Percentiles rank a stretch among this genome's conserved stretches.
These are phyloP conservation scores for Lamellibrachia columna DNA, from an alignment of 2,888 invertebrate genomes.

Conservation along the genomic window DNA sequence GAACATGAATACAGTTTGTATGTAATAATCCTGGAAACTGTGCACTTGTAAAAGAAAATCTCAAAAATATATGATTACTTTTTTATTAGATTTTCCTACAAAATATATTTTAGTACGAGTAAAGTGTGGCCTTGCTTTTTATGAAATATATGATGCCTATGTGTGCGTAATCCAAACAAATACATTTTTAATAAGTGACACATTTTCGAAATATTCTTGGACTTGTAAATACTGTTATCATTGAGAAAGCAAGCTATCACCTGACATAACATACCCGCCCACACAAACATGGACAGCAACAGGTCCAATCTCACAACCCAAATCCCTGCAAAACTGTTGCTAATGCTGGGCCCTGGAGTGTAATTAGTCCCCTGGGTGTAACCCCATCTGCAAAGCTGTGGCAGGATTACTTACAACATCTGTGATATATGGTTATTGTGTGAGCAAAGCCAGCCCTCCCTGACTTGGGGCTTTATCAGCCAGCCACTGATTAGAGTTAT, in stretches of 20 bases:
- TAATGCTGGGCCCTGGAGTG: constrained; percentile 12
- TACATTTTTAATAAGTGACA: no score
- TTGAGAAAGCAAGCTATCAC: not conserved
- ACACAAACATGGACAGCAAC: not conserved
- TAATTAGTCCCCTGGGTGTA: constrained; percentile 16
- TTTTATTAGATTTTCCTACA: no score
- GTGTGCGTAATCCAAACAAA: no score
- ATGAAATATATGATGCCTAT: no score
- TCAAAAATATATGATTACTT: no score
- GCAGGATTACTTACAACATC: not conserved
- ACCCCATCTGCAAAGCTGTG: constrained; percentile 5
- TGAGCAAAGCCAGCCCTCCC: not conserved
- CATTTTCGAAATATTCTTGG: no score
- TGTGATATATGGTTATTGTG: constrained; percentile 16
- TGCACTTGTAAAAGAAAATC: no score
- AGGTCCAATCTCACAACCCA: not conserved
- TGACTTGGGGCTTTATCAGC: constrained; percentile 16
- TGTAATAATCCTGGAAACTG: no score
- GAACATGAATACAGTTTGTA: no score
- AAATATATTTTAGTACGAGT: no score
- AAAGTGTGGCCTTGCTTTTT: no score
- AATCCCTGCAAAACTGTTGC: constrained; percentile 1
- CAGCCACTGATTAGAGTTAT: constrained; percentile 6
- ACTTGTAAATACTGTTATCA: no score
- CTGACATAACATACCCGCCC: not conserved